phyloP scores from a whole-genome alignment of 2,888 invertebrate genomes.

The Myopa tessellatipennis region DNA sequence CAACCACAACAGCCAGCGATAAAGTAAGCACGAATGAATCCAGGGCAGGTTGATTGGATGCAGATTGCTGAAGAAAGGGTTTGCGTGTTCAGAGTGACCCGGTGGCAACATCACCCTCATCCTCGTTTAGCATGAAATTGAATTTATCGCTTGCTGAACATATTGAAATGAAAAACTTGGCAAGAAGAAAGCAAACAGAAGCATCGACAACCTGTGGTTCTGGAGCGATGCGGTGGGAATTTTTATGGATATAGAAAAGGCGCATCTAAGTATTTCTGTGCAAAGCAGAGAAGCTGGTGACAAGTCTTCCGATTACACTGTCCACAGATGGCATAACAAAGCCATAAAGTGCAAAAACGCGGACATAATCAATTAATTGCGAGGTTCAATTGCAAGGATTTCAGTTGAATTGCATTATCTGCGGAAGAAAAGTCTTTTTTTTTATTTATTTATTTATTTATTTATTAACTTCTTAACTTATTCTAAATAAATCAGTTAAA shows the following conservation, averaged over 20 bases:
- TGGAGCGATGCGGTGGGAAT: neutral
- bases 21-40: no score
- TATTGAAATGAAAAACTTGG: no score
- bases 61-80: neutral
- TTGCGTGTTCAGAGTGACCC: neutral
- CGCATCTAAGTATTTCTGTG: neutral
- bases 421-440: no score
- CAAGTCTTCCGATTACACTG: neutral
- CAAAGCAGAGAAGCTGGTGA: neutral
- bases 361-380: neutral
- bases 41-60: no score
- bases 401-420: neutral
- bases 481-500: no score
- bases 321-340: neutral
- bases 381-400: neutral
- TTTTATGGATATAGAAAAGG: neutral
- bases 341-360: neutral
- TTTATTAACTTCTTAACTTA: no score
- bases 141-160: slow-evolving; percentile 28
- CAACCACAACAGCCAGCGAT: no score
- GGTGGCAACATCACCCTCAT: no score
- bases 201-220: slow-evolving; percentile 6
- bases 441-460: no score
- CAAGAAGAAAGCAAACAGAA: neutral
- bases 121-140: neutral